Evolutionary conservation across 2,888 invertebrate genomes (phyloP), one percentile per base, ranked within the genome.

Genomic region (Prosopocoilus inquinatus): DNA sequence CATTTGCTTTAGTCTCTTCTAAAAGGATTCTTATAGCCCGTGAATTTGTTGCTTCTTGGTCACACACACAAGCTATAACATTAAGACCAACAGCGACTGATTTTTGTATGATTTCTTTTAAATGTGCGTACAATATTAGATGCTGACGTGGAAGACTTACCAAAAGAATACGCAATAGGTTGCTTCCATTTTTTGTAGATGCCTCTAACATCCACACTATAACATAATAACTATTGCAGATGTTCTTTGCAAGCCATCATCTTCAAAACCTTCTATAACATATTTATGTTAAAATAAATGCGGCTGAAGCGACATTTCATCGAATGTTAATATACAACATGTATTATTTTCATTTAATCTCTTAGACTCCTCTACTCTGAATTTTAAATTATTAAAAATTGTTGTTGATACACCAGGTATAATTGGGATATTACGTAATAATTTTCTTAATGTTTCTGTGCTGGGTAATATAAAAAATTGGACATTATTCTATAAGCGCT

Each of bases 51-150:
- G 59, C 41, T 2, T 59, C 58, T 55, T 63, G 62, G 48, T 64
- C 62, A 58, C 61, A 64, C 7, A 64, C 51, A 45, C 59, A 61
- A n/a, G 55, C n/a, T n/a, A n/a, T n/a, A n/a, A n/a, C 58, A 11
- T 56, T 46, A 2, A 65, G 39, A 3, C 64, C 65, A 45, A 56
- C 56, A 8, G 16, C 32, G 20, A 52, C 45, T 11, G 44, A 38
- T 45, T 9, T 8, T 11, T 7, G 9, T 3, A 49, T 38, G 15
- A 38, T 38, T 15, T 35, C 16, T n/a, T 13, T 49, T 49, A 28
- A 15, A 32, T 20, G 20, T 20, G 20, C 20, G 20, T 4, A 20
- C 1, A 20, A 20, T 20, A 20, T 20, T n/a, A n/a, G n/a, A n/a
- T n/a, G n/a, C n/a, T n/a, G n/a, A n/a, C n/a, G n/a, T n/a, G n/a